Evolutionary conservation across 2,888 invertebrate species (phyloP).

Genomic region (Acleris cristana): DNA sequence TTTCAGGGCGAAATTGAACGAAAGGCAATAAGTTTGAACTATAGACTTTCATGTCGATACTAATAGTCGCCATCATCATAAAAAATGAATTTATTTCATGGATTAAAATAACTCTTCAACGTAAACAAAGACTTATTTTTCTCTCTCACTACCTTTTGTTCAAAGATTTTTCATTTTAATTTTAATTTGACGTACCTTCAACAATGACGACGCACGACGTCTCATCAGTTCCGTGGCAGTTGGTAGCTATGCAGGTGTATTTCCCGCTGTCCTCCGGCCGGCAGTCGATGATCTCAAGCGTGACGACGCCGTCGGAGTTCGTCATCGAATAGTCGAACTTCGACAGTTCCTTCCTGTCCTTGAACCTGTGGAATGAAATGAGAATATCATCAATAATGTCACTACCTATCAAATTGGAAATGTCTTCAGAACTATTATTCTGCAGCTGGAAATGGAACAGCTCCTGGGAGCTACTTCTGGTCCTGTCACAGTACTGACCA

Average conservation of each 20-base stretch:
- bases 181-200: slow-evolving; percentile 86
- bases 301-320: slow-evolving; percentile 97
- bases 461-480: neutral
- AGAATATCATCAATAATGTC: no score
- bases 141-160: no score
- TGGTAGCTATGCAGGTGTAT: slow-evolving; percentile 96
- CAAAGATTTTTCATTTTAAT: no score
- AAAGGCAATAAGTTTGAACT: no score
- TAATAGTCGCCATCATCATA: no score
- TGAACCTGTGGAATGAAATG: slow-evolving; percentile 75
- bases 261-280: slow-evolving; percentile 97
- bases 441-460: slow-evolving; percentile 98
- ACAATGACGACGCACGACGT: slow-evolving; percentile 97
- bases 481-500: slow-evolving; percentile 79
- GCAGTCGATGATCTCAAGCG: slow-evolving; percentile 98
- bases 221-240: slow-evolving; percentile 97
- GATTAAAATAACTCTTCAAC: no score
- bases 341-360: slow-evolving; percentile 95
- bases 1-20: no score
- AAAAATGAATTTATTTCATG: no score
- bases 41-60: no score
- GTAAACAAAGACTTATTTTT: no score
- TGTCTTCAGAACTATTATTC: no score
- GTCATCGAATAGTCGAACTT: slow-evolving; percentile 96
- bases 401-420: no score